Conservation (phyloP, 2,113 vertebrate genomes). For the Leptosomus discolor region DNA sequence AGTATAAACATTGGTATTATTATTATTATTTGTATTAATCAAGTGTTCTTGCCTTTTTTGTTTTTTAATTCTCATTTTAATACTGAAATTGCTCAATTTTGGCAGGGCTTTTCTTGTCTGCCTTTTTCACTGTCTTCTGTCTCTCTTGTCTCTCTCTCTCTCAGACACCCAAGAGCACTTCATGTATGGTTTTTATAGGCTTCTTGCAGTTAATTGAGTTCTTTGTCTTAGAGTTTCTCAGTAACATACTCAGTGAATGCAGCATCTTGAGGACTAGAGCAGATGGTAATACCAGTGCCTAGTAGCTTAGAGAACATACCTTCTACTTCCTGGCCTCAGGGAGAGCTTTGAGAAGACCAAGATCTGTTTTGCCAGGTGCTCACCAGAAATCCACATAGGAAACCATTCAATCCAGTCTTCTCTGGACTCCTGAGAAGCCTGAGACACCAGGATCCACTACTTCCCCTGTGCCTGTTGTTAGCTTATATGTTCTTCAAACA, state of each 20-base stretch:
- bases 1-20: not conserved
- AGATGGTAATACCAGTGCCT: not conserved
- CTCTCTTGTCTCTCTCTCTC: not conserved
- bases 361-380: not conserved
- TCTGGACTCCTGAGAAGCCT: not conserved
- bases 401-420: not conserved
- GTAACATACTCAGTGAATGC: not conserved
- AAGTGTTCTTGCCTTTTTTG: not conserved
- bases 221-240: not conserved
- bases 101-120: not conserved
- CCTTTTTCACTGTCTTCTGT: not conserved
- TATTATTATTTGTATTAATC: not conserved
- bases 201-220: not conserved
- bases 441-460: accelerated
- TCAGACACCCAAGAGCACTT: not conserved
- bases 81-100: not conserved
- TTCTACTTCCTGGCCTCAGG: not conserved
- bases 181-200: not conserved
- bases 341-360: not conserved
- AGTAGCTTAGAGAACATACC: not conserved
- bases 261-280: not conserved
- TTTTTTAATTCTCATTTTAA: not conserved
- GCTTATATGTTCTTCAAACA: not conserved
- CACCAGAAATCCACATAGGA: not conserved
- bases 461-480: not conserved